Evolutionary conservation across 1,140 invertebrate genomes (phyloP), one percentile per base, ranked within the genome.

Genomic region (Asobara japonica): DNA sequence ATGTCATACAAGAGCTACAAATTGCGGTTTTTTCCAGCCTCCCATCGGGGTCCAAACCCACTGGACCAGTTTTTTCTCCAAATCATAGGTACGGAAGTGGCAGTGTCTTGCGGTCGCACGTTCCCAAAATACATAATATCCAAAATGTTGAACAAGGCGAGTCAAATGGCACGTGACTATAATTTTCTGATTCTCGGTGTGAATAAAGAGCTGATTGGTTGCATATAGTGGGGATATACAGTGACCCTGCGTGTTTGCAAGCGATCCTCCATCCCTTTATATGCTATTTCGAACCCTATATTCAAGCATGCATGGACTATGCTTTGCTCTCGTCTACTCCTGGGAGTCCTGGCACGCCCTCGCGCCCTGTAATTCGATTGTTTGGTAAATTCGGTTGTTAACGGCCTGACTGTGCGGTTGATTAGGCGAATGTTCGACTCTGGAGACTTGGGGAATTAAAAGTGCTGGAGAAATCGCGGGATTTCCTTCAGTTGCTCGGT

Each of bases 191-290:
- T 81, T 81, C 74, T 66, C 41, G 69, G 65, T 73, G 72, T 82
- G 80, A 83, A 84, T 84, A 80, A 82, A 80, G 78, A 77, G 73
- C 78, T 83, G 82, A 83, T 84, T 83, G 80, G 79, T 76, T 76
- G 73, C 71, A 67, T 67, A 64, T 22, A 74, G 65, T 18, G 45
- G 30, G 38, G 38, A 61, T 62, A 62, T 61, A 36, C 31, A 41
- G 31, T 62, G 27, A 51, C 60, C 71, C 41, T 38, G 30, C 65
- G 72, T 73, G 65, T 76, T 75, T 71, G 61, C 75, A 74, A 75
- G 74, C 62, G 75, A 74, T 70, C 75, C 65, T 69, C 65, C 30
- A 27, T 69, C 38, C 66, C 66, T 29, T 48, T 20, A 62, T 62
- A 62, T n/a, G 13, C 29, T 16, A 62, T 62, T 62, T 62, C 60